Base-by-base conservation (phyloP, 2,113 vertebrate genomes). In the Barnardius zonarius region DNA sequence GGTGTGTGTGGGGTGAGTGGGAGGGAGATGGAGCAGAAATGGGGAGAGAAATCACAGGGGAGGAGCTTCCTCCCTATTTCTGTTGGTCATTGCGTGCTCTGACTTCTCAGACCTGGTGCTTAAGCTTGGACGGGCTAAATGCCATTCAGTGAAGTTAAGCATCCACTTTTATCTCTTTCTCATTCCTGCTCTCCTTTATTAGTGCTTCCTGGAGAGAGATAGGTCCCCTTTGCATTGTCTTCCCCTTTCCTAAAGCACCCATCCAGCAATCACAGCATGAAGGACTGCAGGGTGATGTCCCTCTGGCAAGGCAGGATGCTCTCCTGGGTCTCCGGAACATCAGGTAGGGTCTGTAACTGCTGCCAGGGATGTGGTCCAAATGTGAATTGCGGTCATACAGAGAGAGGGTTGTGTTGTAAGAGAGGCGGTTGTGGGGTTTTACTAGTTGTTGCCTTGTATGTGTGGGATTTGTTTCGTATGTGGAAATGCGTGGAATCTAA, bases 231-330 rank as follows among this genome's bases (percentile, higher is more conserved):
- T 30, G 13, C 30, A 25, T 28, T 2, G 1, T 8, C 2, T 59
- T 68, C 41, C 70, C 30, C 22, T 78, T 72, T 82, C 52, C 35
- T 52, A 7, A 41, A 84, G 24, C 30, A 69, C 12, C 17, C 33
- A 37, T 20, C 12, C 18, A 55, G n/a, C 2, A 5, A 25, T 5
- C 13, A 7, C 4, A 10, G 13, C 33, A 23, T 0, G 1, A 68
- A 54, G 23, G 39, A 28, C 13, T 52, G 3, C 15, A 52, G 61
- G 67, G 48, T 46, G 14, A 1, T 24, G 46, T 46, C 27, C 15
- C 27, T 82, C 9, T 66, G 46, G 27, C 74, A 49, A 25, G 17
- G 14, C 5, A 25, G 22, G 28, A 10, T 23, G 52, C 22, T 51
- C 55, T 61, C 57, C 30, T 2, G 3, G 18, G n/a, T 37, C 16